Conservation (phyloP, 2,797 vertebrate species). For the Artibeus lituratus region DNA sequence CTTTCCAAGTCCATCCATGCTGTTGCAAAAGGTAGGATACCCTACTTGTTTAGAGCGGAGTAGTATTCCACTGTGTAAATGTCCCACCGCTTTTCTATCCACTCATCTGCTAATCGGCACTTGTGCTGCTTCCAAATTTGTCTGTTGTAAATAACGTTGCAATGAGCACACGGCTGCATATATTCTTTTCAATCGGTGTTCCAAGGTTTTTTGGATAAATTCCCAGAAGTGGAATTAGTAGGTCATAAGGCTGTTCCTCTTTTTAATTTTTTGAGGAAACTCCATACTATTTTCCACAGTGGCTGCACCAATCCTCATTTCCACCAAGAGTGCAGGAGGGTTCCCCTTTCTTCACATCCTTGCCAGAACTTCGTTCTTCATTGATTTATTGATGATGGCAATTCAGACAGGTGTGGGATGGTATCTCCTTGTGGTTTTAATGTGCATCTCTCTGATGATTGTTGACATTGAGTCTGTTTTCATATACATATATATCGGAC, state of each 20-base stretch:
- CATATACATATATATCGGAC: not conserved
- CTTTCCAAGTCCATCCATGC: not conserved
- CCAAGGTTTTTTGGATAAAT: not conserved
- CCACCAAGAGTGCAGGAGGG: not conserved
- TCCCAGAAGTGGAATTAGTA: not conserved
- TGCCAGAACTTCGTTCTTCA: not conserved
- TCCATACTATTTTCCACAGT: not conserved
- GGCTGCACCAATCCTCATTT: not conserved
- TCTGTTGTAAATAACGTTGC: not conserved
- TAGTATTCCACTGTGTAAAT: not conserved
- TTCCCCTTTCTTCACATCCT: not conserved
- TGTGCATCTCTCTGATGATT: not conserved
- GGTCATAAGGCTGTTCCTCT: not conserved
- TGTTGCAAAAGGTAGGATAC: not conserved
- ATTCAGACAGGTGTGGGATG: not conserved
- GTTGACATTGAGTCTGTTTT: not conserved
- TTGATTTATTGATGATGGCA: not conserved
- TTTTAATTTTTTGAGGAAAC: not conserved
- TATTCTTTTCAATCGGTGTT: not conserved
- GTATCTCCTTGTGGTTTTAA: not conserved
- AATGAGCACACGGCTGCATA: not conserved
- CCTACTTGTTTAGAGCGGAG: not conserved
- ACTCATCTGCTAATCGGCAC: not conserved
- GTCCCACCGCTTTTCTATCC: not conserved
- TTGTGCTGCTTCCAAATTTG: not conserved